Conservation (phyloP, 2,888 invertebrate genomes). For the Azorinus chamasolen region DNA sequence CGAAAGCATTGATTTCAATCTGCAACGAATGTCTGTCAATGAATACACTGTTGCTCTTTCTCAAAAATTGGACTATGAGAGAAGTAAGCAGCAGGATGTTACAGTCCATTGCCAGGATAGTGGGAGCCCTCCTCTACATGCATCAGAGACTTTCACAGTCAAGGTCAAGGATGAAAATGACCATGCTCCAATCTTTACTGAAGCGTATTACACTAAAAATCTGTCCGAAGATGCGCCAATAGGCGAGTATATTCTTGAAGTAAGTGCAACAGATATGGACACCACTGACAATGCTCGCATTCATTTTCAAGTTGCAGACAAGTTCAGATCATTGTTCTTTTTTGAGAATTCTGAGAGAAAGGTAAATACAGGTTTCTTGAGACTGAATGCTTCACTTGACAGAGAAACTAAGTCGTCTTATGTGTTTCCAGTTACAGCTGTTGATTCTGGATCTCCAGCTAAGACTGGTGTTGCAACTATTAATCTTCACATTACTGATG, state of each 20-base stretch:
- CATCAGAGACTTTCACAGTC: constrained; percentile 43
- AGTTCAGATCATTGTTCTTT: constrained; percentile 41
- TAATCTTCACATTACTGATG: constrained; percentile 50
- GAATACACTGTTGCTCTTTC: constrained; percentile 87
- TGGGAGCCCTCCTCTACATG: constrained; percentile 46
- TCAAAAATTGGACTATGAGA: constrained; percentile 78
- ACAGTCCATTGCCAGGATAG: constrained; percentile 59
- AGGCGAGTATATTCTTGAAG: constrained; percentile 40
- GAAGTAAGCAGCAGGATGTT: constrained; percentile 33
- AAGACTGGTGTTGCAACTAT: constrained; percentile 54
- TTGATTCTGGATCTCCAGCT: constrained; percentile 31
- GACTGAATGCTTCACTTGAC: constrained; percentile 50
- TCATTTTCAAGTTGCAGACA: constrained; percentile 40
- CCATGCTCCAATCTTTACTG: constrained; percentile 46
- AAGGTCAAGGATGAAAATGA: constrained; percentile 58
- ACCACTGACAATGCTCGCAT: constrained; percentile 47
- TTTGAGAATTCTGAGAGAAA: constrained; percentile 42
- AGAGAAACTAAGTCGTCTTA: constrained; percentile 49
- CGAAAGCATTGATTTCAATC: constrained; percentile 65
- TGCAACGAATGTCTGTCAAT: constrained; percentile 69
- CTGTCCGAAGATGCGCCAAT: constrained; percentile 46
- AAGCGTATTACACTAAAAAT: constrained; percentile 32
- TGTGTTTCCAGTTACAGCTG: constrained; percentile 47
- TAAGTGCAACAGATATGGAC: constrained; percentile 54
- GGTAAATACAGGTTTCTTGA: constrained; percentile 33